These are phyloP conservation scores for Erannis defoliaria DNA, from an alignment of 2,888 invertebrate species.

Conservation along the genomic window DNA sequence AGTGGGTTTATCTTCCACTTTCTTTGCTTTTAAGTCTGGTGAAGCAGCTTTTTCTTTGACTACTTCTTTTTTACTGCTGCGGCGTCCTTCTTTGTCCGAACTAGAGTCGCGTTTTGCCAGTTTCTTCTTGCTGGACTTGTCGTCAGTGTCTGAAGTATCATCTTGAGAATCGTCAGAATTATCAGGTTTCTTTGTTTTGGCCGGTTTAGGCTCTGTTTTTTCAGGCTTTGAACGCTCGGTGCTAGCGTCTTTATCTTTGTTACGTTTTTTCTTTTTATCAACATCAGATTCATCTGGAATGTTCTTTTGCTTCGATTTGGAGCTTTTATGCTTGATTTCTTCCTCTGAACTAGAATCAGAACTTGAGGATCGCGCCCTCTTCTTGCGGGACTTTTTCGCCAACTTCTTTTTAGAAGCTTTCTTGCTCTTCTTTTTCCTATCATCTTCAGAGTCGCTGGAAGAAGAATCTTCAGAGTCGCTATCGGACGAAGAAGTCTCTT, in stretches of 20 bases:
- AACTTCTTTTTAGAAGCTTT: slow-evolving; percentile 79
- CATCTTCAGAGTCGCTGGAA: slow-evolving; percentile 82
- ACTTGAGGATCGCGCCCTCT: slow-evolving; percentile 78
- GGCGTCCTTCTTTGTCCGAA: slow-evolving; percentile 78
- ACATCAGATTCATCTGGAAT: slow-evolving; percentile 79
- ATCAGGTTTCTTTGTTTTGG: slow-evolving; percentile 74
- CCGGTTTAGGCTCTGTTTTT: slow-evolving; percentile 67
- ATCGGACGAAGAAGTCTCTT: slow-evolving; percentile 80
- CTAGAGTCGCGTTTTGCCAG: slow-evolving; percentile 78
- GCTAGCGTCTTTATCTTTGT: slow-evolving; percentile 76
- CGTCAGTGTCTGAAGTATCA: slow-evolving; percentile 81
- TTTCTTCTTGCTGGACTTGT: slow-evolving; percentile 83
- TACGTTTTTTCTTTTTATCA: slow-evolving; percentile 79
- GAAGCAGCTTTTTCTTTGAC: slow-evolving; percentile 72
- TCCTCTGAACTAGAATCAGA: slow-evolving; percentile 85
- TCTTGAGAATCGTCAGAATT: slow-evolving; percentile 78
- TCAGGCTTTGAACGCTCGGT: slow-evolving; percentile 72
- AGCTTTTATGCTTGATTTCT: slow-evolving; percentile 79
- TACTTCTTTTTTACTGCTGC: slow-evolving; percentile 71
- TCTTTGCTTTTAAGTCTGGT: slow-evolving; percentile 73
- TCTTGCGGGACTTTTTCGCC: slow-evolving; percentile 80
- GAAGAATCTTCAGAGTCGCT: slow-evolving; percentile 84
- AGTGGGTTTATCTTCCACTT: slow-evolving; percentile 73
- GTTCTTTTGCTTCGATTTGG: slow-evolving; percentile 80
- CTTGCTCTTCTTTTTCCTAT: slow-evolving; percentile 82